Evolutionary conservation across 2,797 vertebrate genomes (phyloP).

Genomic region (Orestias chungarensis): DNA sequence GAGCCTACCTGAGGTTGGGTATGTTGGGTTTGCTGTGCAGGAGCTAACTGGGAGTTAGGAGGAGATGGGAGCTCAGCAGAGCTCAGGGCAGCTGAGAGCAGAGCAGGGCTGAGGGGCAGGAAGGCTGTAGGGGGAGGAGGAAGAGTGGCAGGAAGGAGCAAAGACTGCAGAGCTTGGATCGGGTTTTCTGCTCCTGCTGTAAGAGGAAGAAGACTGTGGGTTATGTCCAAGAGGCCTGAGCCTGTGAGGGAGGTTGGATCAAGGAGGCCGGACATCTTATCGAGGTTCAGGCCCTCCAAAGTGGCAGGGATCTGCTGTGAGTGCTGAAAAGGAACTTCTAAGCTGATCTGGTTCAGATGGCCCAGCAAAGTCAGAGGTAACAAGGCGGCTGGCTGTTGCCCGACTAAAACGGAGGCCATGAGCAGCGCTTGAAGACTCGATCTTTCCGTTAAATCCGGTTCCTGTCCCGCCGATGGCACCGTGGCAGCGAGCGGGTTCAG

Average conservation of each 20-base stretch:
- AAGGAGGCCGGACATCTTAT: conserved; percentile 78
- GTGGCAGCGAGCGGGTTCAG: conserved; percentile 82
- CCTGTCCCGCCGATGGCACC: conserved; percentile 73
- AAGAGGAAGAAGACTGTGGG: conserved; percentile 79
- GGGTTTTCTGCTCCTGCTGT: conserved; percentile 69
- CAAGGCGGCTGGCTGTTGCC: conserved; percentile 78
- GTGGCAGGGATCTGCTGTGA: conserved; percentile 74
- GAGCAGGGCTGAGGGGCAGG: conserved; percentile 86
- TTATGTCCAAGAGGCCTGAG: conserved; percentile 75
- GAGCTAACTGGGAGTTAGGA: conserved; percentile 81
- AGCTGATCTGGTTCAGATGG: conserved; percentile 80
- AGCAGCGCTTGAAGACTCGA: conserved; percentile 82
- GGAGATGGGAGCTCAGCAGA: conserved; percentile 77
- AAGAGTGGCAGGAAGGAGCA: conserved; percentile 77
- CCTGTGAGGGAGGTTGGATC: conserved; percentile 78
- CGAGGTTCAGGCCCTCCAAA: conserved; percentile 76
- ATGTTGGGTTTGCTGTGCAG: conserved; percentile 70
- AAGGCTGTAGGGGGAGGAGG: conserved; percentile 80
- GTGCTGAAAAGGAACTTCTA: conserved; percentile 83
- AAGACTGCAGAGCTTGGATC: conserved; percentile 76
- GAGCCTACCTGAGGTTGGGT: conserved; percentile 78
- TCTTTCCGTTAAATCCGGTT: conserved; percentile 80
- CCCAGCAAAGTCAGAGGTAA: conserved; percentile 78
- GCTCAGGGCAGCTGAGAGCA: conserved; percentile 86
- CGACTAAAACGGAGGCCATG: conserved; percentile 86